Conservation (phyloP, 1,140 invertebrate species). For the Drosophila nikananu region DNA sequence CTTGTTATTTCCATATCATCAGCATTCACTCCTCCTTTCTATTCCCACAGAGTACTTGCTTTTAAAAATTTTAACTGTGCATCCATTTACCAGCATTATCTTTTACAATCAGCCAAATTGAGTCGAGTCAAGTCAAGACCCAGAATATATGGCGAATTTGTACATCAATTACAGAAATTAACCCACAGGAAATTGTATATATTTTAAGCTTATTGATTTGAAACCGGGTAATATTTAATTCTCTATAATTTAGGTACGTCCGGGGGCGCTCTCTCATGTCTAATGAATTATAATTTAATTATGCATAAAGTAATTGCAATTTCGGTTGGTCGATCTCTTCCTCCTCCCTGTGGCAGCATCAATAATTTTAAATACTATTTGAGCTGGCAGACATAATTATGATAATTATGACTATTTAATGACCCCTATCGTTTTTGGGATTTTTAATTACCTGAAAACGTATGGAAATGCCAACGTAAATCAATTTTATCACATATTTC, state of each 20-base stretch:
- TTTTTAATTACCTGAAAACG: constrained; percentile 29
- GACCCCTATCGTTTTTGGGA: constrained; percentile 6
- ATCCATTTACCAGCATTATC: constrained; percentile 15
- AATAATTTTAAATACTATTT: constrained; percentile 29
- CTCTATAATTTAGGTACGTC: constrained; percentile 19
- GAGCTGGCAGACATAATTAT: constrained; percentile 7
- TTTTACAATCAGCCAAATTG: constrained; percentile 10
- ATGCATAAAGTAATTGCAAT: constrained; percentile 65
- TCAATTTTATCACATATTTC: not conserved
- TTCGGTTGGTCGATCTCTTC: not conserved
- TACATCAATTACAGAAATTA: constrained; percentile 7
- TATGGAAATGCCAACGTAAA: not conserved
- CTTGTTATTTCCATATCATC: constrained; percentile 53
- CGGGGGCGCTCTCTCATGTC: not conserved
- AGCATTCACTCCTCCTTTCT: constrained; percentile 3
- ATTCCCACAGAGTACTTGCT: not conserved
- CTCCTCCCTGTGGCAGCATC: constrained; percentile 27
- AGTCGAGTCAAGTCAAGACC: constrained; percentile 47
- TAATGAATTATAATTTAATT: constrained; percentile 69
- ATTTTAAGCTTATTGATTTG: constrained; percentile 23
- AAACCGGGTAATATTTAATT: constrained; percentile 37
- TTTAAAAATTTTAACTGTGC: constrained; percentile 18
- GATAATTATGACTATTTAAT: constrained; percentile 42
- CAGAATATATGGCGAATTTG: not conserved
- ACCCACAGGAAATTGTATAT: constrained; percentile 7